Conservation (phyloP, 2,888 invertebrate species). For the Nycteola revayana region DNA sequence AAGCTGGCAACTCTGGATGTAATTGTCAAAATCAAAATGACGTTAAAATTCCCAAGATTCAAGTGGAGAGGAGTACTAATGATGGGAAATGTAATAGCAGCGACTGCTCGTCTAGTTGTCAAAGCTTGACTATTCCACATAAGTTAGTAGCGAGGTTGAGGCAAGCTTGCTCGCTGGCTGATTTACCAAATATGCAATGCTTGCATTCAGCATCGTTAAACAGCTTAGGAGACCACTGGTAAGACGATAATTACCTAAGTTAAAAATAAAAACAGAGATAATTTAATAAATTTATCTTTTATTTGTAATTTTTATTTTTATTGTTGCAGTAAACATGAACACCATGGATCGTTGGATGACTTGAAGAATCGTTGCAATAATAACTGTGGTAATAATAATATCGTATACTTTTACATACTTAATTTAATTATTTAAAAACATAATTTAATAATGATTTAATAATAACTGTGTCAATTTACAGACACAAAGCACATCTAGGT, state of each 20-base stretch:
- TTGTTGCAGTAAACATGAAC: conserved; percentile 45
- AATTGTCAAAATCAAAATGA: conserved; percentile 36
- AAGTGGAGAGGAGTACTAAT: conserved; percentile 32
- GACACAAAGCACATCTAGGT: no score
- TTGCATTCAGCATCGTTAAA: conserved; percentile 53
- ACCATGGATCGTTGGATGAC: conserved; percentile 59
- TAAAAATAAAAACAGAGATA: not conserved
- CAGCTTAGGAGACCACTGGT: conserved; percentile 47
- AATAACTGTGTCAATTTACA: no score
- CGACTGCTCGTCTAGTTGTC: conserved; percentile 29
- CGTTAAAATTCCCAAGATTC: conserved; percentile 38
- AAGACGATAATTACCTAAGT: conserved; percentile 17
- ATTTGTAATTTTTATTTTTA: conserved; percentile 5
- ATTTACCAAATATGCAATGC: conserved; percentile 51
- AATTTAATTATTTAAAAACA: no score
- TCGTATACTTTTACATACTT: no score
- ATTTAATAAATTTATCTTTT: conserved; percentile 1
- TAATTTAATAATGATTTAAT: no score
- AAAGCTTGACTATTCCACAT: conserved; percentile 47
- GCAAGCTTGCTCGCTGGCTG: conserved; percentile 63
- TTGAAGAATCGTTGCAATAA: conserved; percentile 42
- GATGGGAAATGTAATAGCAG: conserved; percentile 18
- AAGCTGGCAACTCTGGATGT: conserved; percentile 39
- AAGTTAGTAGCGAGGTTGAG: conserved; percentile 57
- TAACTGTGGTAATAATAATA: conserved; percentile 22